Conservation (phyloP, 2,113 vertebrate genomes). For the Phalacrocorax aristotelis region DNA sequence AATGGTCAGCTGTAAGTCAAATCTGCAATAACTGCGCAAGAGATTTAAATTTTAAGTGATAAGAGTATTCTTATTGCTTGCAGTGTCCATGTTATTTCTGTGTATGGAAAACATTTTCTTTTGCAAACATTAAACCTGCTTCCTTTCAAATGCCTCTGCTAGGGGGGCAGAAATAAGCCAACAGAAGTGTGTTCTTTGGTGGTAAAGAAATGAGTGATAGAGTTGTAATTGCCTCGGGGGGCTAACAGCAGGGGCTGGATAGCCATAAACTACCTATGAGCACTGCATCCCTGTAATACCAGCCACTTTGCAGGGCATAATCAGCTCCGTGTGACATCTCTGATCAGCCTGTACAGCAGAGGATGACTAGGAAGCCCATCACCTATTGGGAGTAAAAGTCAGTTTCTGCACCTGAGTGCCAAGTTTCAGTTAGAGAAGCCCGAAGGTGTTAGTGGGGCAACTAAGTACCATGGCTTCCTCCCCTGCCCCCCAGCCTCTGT, state of each 20-base stretch:
- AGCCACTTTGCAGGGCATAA: not conserved
- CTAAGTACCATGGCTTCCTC: fast-evolving
- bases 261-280: not conserved
- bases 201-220: not conserved
- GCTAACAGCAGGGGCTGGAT: not conserved
- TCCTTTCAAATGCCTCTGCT: not conserved
- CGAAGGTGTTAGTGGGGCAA: not conserved
- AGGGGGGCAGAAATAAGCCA: not conserved
- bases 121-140: not conserved
- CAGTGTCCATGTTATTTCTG: not conserved
- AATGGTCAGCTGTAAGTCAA: not conserved
- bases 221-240: not conserved
- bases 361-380: not conserved
- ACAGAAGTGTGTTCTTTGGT: not conserved
- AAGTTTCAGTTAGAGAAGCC: not conserved
- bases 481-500: fast-evolving
- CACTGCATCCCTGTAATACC: not conserved
- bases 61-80: not conserved
- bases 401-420: not conserved
- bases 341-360: not conserved
- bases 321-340: not conserved
- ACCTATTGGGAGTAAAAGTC: not conserved
- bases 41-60: not conserved
- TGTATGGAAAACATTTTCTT: not conserved
- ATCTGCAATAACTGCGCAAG: not conserved